Percentiles rank a stretch among this genome's conserved stretches.
Conservation (phyloP, 2,797 vertebrate genomes). For the Lophotriccus pileatus region DNA sequence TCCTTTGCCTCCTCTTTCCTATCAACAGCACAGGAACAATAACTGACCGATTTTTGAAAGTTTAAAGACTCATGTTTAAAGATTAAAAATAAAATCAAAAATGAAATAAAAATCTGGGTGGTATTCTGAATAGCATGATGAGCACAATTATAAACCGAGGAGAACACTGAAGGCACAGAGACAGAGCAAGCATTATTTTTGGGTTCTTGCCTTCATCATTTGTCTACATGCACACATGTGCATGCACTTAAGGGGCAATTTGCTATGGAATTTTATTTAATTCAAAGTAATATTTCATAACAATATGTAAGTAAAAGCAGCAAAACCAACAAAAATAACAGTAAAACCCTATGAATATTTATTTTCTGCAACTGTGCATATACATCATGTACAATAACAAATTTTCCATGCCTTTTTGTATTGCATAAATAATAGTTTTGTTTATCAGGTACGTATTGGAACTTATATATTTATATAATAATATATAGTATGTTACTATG, state of each 20-base stretch:
- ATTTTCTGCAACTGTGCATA: background rate
- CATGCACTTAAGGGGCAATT: background rate
- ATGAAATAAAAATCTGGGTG: rapidly evolving
- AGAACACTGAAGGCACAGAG: background rate
- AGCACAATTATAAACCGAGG: background rate
- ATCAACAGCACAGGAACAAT: background rate
- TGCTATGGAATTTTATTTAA: background rate
- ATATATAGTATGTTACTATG: background rate
- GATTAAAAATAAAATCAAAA: background rate
- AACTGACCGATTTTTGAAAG: background rate
- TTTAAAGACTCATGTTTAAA: background rate
- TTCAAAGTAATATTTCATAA: background rate
- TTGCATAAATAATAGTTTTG: background rate
- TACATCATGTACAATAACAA: background rate
- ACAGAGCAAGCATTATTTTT: background rate
- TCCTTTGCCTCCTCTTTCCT: background rate
- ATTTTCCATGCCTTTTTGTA: background rate
- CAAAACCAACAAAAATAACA: background rate
- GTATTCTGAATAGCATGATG: background rate
- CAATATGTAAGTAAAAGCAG: background rate
- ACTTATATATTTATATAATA: background rate
- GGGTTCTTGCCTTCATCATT: background rate
- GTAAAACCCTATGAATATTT: background rate
- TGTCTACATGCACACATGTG: background rate
- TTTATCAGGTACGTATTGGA: background rate